Conservation (phyloP, 2,888 invertebrate species). For the Myathropa florea region DNA sequence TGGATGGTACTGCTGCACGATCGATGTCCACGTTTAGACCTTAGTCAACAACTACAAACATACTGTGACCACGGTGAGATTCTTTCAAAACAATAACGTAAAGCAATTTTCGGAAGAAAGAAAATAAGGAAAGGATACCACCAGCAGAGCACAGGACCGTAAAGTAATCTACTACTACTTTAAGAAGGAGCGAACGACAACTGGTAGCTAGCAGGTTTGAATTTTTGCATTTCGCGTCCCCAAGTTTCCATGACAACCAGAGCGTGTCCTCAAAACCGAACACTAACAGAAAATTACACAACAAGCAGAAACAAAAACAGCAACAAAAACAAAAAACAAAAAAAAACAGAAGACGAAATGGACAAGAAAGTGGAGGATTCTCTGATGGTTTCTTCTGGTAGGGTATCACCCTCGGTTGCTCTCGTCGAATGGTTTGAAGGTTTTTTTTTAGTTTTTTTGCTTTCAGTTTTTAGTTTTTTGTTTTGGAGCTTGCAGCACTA, state of each 20-base stretch:
- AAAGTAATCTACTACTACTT: conserved; percentile 55
- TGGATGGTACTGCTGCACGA: conserved; percentile 57
- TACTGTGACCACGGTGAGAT: conserved; percentile 34
- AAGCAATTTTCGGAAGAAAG: conserved; percentile 8
- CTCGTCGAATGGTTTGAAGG: neutral
- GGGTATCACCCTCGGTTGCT: conserved; percentile 1
- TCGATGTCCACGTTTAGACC: conserved; percentile 41
- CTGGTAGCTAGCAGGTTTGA: conserved; percentile 40
- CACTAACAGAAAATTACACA: conserved; percentile 43
- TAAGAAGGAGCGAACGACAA: conserved; percentile 31
- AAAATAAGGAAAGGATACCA: conserved; percentile 34
- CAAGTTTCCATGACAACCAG: conserved; percentile 56
- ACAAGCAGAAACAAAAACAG: neutral
- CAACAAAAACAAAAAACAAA: conserved; percentile 14
- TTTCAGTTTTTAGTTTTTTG: conserved; percentile 11
- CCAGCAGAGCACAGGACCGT: conserved; percentile 44
- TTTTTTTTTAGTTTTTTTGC: conserved; percentile 6
- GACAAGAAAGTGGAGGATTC: conserved; percentile 44
- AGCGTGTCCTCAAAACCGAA: conserved; percentile 61
- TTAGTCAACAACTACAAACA: conserved; percentile 17
- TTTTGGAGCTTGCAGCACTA: conserved; percentile 7
- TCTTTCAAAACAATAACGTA: conserved; percentile 32
- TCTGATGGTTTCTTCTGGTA: conserved; percentile 17
- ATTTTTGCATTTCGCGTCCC: conserved; percentile 62
- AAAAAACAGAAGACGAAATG: conserved; percentile 21